Conservation (phyloP, 2,797 vertebrate species). For the Amblyraja radiata region DNA sequence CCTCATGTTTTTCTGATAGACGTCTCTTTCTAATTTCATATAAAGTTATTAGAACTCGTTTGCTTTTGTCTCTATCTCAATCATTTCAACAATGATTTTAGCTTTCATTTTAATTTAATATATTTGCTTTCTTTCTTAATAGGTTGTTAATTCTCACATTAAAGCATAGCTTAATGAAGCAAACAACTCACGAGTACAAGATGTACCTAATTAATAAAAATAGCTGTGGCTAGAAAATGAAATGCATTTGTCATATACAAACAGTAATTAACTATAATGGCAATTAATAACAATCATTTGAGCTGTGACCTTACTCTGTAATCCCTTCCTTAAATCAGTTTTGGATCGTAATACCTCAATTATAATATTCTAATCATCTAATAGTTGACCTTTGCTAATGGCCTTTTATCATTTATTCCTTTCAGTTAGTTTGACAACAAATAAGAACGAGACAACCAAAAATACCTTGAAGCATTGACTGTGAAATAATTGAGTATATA, state of each 20-base stretch:
- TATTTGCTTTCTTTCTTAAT: constrained; percentile 14
- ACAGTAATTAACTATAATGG: not conserved
- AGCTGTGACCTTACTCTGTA: not conserved
- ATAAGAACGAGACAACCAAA: constrained; percentile 15
- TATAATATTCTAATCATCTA: constrained; percentile 27
- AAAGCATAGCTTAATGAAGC: not conserved
- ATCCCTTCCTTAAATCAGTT: constrained; percentile 3
- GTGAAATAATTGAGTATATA: constrained; percentile 1
- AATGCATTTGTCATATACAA: not conserved
- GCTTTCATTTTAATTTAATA: not conserved
- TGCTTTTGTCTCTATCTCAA: not conserved
- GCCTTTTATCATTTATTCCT: constrained; percentile 7
- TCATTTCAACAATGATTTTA: not conserved
- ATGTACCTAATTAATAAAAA: not conserved
- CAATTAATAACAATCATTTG: constrained; percentile 3
- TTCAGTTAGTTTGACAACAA: not conserved
- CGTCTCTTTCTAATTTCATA: not conserved
- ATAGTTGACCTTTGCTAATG: constrained; percentile 23
- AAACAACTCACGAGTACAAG: not conserved
- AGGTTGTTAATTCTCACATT: not conserved
- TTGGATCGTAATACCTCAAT: not conserved
- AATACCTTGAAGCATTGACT: not conserved
- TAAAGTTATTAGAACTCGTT: not conserved
- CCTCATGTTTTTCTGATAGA: too few species aligned
- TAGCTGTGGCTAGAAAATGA: not conserved